A percentile compares a stretch with the other conserved stretches of the same genome.
Conservation (phyloP, 2,797 vertebrate species). For the Mormyrops attenuatus region DNA sequence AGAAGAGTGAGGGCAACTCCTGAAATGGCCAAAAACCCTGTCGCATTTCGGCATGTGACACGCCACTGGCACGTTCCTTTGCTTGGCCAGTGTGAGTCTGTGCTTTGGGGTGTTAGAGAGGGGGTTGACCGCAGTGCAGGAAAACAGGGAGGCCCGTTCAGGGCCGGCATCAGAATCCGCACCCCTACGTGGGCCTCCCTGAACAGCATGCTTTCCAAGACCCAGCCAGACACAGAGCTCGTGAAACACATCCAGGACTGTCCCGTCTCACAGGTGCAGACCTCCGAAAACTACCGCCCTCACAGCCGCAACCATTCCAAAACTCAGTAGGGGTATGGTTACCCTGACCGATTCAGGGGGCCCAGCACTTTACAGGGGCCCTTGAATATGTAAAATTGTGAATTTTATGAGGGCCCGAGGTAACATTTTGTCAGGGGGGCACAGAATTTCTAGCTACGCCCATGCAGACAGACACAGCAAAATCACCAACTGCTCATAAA, state of each 20-base stretch:
- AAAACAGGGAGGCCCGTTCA: not conserved
- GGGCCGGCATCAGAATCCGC: not conserved
- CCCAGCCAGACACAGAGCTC: not conserved
- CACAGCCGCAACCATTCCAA: not conserved
- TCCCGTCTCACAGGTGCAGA: not conserved
- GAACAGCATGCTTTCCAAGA: constrained; percentile 1
- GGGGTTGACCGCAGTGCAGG: not conserved
- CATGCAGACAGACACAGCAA: not conserved
- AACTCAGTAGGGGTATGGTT: not conserved
- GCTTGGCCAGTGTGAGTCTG: not conserved
- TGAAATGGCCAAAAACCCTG: not conserved
- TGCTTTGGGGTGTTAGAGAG: not conserved
- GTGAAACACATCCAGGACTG: not conserved
- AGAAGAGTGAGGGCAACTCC: not conserved
- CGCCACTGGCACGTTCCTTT: not conserved
- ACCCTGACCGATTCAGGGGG: not conserved
- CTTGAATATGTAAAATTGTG: not conserved
- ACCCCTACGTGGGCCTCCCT: not conserved
- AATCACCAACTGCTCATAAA: not conserved
- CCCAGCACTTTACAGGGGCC: not conserved
- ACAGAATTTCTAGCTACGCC: not conserved
- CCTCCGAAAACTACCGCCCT: not conserved
- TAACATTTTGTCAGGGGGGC: not conserved
- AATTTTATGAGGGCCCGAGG: not conserved
- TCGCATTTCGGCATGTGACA: not conserved